phyloP scores from a whole-genome alignment of 2,113 vertebrate species.

The Argyrosomus japonicus region DNA sequence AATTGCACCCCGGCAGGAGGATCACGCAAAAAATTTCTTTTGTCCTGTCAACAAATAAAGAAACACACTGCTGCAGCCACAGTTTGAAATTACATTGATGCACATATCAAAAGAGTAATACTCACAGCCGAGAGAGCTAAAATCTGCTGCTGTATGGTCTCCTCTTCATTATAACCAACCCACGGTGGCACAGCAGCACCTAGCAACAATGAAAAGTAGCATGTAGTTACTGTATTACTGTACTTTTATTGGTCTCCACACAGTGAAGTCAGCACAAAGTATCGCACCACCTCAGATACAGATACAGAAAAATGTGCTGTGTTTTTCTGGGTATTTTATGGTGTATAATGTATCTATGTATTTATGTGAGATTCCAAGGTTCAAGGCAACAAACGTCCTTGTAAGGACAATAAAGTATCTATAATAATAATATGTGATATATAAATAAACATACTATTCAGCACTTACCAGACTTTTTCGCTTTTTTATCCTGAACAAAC shows the following conservation, averaged over 20 bases:
- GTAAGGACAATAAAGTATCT: too few species aligned
- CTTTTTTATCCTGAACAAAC: slow-evolving; percentile 93
- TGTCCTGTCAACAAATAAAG: slow-evolving; percentile 85
- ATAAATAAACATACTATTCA: background rate
- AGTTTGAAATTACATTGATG: background rate
- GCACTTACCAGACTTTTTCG: slow-evolving; percentile 87
- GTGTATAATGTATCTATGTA: too few species aligned
- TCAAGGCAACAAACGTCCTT: too few species aligned
- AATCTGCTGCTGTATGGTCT: slow-evolving; percentile 95
- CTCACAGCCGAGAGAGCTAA: slow-evolving; percentile 93
- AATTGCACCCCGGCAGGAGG: slow-evolving; percentile 94
- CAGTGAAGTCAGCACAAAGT: too few species aligned
- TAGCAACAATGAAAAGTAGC: slow-evolving; percentile 41
- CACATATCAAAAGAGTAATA: slow-evolving; percentile 32
- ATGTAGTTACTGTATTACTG: background rate
- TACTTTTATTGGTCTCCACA: too few species aligned
- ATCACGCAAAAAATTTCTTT: slow-evolving; percentile 93
- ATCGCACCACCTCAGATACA: too few species aligned
- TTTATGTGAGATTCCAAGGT: too few species aligned
- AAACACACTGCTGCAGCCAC: background rate
- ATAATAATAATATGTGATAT: too few species aligned
- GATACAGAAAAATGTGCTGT: too few species aligned
- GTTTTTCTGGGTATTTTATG: too few species aligned
- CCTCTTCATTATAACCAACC: slow-evolving; percentile 94
- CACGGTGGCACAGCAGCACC: slow-evolving; percentile 93